Conservation (phyloP, 2,888 invertebrate species). For the Rhopalosiphum nymphaeae region DNA sequence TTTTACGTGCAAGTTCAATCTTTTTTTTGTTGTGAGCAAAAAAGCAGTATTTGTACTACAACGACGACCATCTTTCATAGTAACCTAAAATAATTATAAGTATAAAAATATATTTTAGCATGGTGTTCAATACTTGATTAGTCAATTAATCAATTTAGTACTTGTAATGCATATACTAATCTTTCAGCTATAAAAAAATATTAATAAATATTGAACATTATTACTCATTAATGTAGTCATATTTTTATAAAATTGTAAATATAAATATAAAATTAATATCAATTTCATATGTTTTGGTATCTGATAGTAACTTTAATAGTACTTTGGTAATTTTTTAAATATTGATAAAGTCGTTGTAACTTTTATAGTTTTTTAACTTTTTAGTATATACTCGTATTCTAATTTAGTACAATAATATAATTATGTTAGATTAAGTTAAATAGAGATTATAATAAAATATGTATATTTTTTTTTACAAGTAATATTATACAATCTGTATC, state of each 20-base stretch:
- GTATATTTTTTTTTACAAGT: too few species aligned
- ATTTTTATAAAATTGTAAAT: not conserved
- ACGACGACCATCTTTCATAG: conserved; percentile 77
- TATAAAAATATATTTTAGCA: not conserved
- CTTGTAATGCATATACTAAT: not conserved
- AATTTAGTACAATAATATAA: not conserved
- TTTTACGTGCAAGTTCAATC: conserved; percentile 77
- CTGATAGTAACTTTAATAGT: not conserved
- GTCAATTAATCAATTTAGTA: not conserved
- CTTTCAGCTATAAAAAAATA: not conserved
- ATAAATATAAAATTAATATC: not conserved
- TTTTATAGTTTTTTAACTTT: not conserved
- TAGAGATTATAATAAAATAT: not conserved
- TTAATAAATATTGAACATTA: not conserved
- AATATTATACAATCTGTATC: too few species aligned
- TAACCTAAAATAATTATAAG: conserved; percentile 70
- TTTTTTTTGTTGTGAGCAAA: conserved; percentile 74
- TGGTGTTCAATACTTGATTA: not conserved
- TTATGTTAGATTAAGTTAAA: not conserved
- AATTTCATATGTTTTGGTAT: not conserved
- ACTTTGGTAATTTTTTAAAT: not conserved
- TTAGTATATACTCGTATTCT: not conserved
- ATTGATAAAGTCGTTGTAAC: not conserved
- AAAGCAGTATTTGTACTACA: conserved; percentile 80
- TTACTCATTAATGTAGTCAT: not conserved